Evolutionary conservation across 2,888 invertebrate genomes (phyloP), one percentile per base, ranked within the genome.

Genomic region (Cremastobaeus sp.): DNA sequence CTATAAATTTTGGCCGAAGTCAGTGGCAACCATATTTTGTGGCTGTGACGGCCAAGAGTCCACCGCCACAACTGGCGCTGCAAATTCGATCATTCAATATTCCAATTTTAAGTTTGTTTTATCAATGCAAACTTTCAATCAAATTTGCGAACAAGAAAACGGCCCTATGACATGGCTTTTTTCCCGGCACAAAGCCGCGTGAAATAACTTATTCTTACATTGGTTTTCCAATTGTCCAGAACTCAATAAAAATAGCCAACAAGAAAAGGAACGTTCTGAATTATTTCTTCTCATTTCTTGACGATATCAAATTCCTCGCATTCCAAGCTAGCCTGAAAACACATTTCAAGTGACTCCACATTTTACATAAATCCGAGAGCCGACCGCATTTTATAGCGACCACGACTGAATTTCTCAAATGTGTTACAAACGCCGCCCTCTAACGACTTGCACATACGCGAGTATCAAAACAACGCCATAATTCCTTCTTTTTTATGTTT

Each of bases 81-180:
- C 34, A 66, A 66, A 55, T 66, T 66, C 34, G 57, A 66, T 66
- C 66, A 57, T 57, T 50, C 48, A 57, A 66, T 66, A 57, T 50
- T 66, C 48, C 57, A 66, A 57, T 66, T 66, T 66, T 57, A 59
- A 59, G 59, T 68, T 68, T 68, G 55, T 66, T 66, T 59, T 57
- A 43, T 50, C 57, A 59, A 68, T 57, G 48, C 57, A 68, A 59
- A 68, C 68, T 68, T 68, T 43, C 68, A 68, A 68, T 68, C 57
- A 35, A 50, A 59, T 68, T 68, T 57, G 34, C 20, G 25, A 30
- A 41, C 25, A 34, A 48, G 52, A 65, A 43, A 25, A 12, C 17
- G 37, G 45, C 15, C 5, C n/a, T 37, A 41, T 52, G 43, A 52
- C 47, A 30, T 18, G 14, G 14, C 43, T 9, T 28, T 54, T 62